A percentile compares a stretch with the other conserved stretches of the same genome.
phyloP scores from a whole-genome alignment of 2,797 vertebrate species.

The Phyllotis vaccarum region DNA sequence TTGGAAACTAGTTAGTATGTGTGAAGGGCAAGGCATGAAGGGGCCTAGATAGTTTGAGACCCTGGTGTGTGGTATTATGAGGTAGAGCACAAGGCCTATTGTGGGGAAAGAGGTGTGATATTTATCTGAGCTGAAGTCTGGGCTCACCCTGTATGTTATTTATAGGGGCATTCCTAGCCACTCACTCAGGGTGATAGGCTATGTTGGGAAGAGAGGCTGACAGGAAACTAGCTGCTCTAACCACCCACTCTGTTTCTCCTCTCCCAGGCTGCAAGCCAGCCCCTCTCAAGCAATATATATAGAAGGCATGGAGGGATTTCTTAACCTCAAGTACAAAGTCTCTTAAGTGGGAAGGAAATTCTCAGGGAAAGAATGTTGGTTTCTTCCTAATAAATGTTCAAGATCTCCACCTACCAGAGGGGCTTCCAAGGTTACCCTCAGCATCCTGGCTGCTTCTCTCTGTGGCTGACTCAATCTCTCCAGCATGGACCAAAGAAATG shows the following conservation, averaged over 20 bases:
- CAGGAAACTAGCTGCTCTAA: neutral
- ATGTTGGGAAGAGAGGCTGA: neutral
- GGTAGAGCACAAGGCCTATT: neutral
- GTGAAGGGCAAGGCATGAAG: neutral
- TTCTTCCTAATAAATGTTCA: conserved; percentile 53
- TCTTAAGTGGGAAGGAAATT: conserved; percentile 45
- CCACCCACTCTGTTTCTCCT: neutral
- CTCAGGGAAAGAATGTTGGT: conserved; percentile 32
- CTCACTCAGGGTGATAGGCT: neutral
- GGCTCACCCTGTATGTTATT: neutral
- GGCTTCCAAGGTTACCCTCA: neutral
- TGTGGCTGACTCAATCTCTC: neutral
- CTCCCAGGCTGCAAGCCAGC: neutral
- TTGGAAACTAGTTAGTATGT: neutral
- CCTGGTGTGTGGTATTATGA: neutral
- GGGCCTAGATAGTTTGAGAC: neutral
- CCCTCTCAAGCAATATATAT: neutral
- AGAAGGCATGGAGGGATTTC: conserved; percentile 19
- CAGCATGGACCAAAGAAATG: neutral
- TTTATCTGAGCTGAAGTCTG: conserved; percentile 18
- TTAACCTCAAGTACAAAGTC: conserved; percentile 28
- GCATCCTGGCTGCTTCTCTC: neutral
- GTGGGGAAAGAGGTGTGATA: neutral
- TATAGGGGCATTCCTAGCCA: neutral
- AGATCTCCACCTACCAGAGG: neutral